A percentile compares a stretch with the other conserved stretches of the same genome.
phyloP scores from a whole-genome alignment of 2,888 invertebrate species.

The Yponomeuta cagnagella region DNA sequence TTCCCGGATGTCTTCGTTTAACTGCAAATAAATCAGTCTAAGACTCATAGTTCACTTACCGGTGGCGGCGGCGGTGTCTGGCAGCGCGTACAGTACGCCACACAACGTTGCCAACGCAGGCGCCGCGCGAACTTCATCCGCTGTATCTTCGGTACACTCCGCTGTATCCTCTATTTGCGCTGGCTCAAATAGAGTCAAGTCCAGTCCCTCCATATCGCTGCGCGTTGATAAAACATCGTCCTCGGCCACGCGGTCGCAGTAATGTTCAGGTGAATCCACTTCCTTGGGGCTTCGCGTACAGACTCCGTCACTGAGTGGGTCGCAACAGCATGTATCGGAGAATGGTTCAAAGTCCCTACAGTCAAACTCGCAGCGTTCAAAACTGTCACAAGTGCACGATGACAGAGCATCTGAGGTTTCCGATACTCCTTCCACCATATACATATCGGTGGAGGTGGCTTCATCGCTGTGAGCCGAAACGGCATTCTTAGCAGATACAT shows the following conservation, averaged over 20 bases:
- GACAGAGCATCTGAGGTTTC: slow-evolving; percentile 71
- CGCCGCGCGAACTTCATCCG: slow-evolving; percentile 27
- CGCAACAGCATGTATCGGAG: slow-evolving; percentile 78
- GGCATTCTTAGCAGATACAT: slow-evolving; percentile 53
- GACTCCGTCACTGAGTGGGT: slow-evolving; percentile 65
- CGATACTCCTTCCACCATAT: slow-evolving; percentile 50
- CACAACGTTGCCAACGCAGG: slow-evolving; percentile 48
- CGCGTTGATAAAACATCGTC: slow-evolving; percentile 63
- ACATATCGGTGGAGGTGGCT: slow-evolving; percentile 45
- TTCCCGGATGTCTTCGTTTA: slow-evolving; percentile 39
- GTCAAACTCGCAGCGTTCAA: slow-evolving; percentile 74
- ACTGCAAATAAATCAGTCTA: slow-evolving; percentile 37
- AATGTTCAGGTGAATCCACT: slow-evolving; percentile 66
- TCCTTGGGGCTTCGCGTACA: slow-evolving; percentile 70
- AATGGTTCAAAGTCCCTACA: slow-evolving; percentile 76
- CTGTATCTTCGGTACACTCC: slow-evolving; percentile 33
- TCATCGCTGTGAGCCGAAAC: slow-evolving; percentile 38
- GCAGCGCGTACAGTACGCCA: slow-evolving; percentile 57
- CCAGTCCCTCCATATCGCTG: slow-evolving; percentile 80
- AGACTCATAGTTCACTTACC: slow-evolving; percentile 45
- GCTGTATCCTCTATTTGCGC: slow-evolving; percentile 52
- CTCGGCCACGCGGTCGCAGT: slow-evolving; percentile 54
- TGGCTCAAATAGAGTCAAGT: slow-evolving; percentile 80
- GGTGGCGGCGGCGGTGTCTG: slow-evolving; percentile 43
- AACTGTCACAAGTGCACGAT: slow-evolving; percentile 73